These are phyloP conservation scores for Romanogobio albipinnatus DNA, from an alignment of 2,113 vertebrate genomes.

Conservation along the genomic window DNA sequence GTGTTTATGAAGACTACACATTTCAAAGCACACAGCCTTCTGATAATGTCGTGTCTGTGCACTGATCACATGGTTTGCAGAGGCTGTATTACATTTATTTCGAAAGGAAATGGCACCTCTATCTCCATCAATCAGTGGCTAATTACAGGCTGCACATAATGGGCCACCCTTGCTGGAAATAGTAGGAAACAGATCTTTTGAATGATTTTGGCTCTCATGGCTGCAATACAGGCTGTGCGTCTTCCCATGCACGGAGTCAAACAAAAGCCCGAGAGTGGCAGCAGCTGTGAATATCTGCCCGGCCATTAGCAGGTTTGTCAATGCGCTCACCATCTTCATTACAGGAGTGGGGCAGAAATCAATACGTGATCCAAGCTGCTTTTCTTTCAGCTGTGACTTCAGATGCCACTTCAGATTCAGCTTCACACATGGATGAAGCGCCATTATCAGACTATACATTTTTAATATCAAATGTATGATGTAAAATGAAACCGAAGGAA, in stretches of 20 bases:
- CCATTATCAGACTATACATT: slow-evolving; percentile 47
- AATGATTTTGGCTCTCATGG: slow-evolving; percentile 38
- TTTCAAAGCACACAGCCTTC: background rate
- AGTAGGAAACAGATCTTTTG: slow-evolving; percentile 40
- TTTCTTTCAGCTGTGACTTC: slow-evolving; percentile 50
- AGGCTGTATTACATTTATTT: slow-evolving; percentile 49
- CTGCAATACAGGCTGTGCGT: slow-evolving; percentile 21
- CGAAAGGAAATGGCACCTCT: slow-evolving; percentile 43
- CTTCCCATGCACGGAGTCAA: slow-evolving; percentile 37
- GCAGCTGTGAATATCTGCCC: slow-evolving; percentile 55
- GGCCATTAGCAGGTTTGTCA: slow-evolving; percentile 56
- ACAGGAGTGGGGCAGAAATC: slow-evolving; percentile 51
- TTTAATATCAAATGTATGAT: slow-evolving; percentile 38
- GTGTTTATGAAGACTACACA: slow-evolving; percentile 19
- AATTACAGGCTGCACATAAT: slow-evolving; percentile 52
- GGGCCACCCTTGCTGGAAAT: slow-evolving; percentile 36
- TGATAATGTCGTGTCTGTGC: slow-evolving; percentile 22
- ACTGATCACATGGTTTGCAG: background rate
- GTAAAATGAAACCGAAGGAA: slow-evolving; percentile 13
- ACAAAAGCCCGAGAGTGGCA: slow-evolving; percentile 48
- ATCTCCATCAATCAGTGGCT: slow-evolving; percentile 42
- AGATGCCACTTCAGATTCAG: slow-evolving; percentile 54
- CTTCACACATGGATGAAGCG: slow-evolving; percentile 52
- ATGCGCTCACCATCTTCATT: slow-evolving; percentile 55
- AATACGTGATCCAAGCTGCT: slow-evolving; percentile 49